These are phyloP conservation scores for Acrossocheilus fasciatus DNA, from an alignment of 2,797 vertebrate genomes.

Conservation along the genomic window DNA sequence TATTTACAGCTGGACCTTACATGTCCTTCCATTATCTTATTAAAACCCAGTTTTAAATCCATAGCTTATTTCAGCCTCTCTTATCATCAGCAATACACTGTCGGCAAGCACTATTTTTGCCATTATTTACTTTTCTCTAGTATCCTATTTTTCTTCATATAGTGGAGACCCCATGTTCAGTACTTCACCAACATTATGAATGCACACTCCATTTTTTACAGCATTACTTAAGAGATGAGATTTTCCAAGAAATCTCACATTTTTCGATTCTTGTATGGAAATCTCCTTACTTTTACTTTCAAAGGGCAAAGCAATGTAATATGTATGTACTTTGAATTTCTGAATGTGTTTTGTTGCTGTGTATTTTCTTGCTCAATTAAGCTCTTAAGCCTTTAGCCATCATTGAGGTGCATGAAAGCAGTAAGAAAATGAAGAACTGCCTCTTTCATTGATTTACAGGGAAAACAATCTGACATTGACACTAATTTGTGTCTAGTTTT, in stretches of 20 bases:
- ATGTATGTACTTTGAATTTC: constrained; percentile 23
- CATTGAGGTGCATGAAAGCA: constrained; percentile 33
- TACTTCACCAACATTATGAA: neutral
- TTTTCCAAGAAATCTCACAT: neutral
- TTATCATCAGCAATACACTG: neutral
- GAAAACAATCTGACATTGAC: constrained; percentile 1
- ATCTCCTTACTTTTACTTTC: constrained; percentile 19
- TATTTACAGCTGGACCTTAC: neutral
- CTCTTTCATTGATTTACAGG: constrained; percentile 28
- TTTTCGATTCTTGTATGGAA: neutral
- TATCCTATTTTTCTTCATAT: neutral
- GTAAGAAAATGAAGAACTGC: neutral
- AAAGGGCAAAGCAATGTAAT: constrained; percentile 43
- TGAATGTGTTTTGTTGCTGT: constrained; percentile 33
- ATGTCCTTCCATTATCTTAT: neutral
- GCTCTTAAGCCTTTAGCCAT: constrained; percentile 29
- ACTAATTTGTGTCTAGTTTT: constrained; percentile 22
- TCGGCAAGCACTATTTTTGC: neutral
- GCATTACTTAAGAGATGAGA: neutral
- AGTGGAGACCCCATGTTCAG: neutral
- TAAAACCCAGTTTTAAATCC: neutral
- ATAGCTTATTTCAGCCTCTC: neutral
- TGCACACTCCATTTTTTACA: neutral
- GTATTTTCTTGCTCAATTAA: constrained; percentile 20
- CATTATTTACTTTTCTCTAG: constrained; percentile 9